Conservation (phyloP, 2,113 vertebrate species). For the Lates calcarifer region DNA sequence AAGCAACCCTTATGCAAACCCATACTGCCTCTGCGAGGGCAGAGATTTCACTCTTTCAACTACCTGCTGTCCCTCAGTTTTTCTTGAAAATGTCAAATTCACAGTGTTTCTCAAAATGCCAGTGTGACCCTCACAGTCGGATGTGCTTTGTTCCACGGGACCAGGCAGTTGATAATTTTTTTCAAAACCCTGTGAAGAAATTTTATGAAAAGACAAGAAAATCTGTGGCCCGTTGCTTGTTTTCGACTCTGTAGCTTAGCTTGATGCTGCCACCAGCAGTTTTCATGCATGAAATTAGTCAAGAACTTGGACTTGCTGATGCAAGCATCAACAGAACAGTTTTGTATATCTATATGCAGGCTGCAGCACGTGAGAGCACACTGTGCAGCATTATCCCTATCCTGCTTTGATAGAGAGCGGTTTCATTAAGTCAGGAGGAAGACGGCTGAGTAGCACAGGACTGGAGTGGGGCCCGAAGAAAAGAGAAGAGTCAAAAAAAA, state of each 20-base stretch:
- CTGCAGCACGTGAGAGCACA: neutral
- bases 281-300: constrained; percentile 18
- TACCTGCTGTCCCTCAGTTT: constrained; percentile 32
- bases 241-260: neutral
- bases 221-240: neutral
- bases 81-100: constrained; percentile 33
- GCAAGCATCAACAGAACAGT: neutral
- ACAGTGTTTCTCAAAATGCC: constrained; percentile 14
- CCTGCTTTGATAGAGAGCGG: neutral
- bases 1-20: constrained; percentile 74
- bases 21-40: constrained; percentile 47
- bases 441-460: neutral
- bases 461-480: neutral
- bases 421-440: neutral
- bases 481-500: neutral
- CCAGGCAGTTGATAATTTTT: neutral
- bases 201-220: neutral
- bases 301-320: constrained; percentile 3
- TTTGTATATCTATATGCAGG: neutral
- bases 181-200: neutral
- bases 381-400: neutral
- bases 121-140: neutral
- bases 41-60: constrained; percentile 52
- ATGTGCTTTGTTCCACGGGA: neutral
- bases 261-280: constrained; percentile 2